Evolutionary conservation across 2,113 vertebrate species (phyloP).

Genomic region (Marmota flaviventris): DNA sequence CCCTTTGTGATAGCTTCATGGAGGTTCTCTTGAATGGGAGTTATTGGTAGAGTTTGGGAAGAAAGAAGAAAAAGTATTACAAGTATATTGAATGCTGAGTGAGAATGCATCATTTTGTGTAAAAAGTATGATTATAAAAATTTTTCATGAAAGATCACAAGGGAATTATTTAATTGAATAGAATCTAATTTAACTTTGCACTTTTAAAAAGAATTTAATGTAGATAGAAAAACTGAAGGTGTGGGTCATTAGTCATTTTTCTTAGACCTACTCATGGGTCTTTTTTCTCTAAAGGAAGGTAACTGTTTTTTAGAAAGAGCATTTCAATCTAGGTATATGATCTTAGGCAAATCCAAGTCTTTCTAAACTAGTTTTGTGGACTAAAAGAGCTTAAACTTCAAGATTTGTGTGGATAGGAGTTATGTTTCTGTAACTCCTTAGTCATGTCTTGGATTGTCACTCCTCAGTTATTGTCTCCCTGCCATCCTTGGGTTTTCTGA

Average conservation of each 20-base stretch:
- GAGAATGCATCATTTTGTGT: background rate
- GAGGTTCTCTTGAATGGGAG: background rate
- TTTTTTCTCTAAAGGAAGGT: background rate
- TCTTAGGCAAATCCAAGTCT: background rate
- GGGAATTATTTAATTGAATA: conserved; percentile 1
- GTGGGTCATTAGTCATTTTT: background rate
- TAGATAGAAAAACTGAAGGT: background rate
- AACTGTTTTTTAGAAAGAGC: background rate
- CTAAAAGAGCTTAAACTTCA: conserved; percentile 6
- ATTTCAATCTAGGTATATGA: background rate
- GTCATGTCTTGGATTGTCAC: background rate
- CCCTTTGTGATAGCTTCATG: background rate
- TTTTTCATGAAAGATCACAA: background rate
- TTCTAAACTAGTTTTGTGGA: conserved; percentile 5
- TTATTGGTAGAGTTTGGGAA: background rate
- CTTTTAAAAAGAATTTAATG: background rate
- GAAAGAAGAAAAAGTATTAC: background rate
- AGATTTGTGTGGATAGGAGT: background rate
- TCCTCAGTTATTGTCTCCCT: background rate
- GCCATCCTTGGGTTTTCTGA: background rate
- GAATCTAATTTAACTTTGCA: conserved; percentile 8
- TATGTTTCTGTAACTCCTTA: background rate
- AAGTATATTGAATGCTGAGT: background rate
- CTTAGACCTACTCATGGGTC: background rate
- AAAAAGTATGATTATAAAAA: background rate